Evolutionary conservation across 35 echinoderm and acorn worm genomes (phyloP).

Genomic region (Ophioderma brevispina): DNA sequence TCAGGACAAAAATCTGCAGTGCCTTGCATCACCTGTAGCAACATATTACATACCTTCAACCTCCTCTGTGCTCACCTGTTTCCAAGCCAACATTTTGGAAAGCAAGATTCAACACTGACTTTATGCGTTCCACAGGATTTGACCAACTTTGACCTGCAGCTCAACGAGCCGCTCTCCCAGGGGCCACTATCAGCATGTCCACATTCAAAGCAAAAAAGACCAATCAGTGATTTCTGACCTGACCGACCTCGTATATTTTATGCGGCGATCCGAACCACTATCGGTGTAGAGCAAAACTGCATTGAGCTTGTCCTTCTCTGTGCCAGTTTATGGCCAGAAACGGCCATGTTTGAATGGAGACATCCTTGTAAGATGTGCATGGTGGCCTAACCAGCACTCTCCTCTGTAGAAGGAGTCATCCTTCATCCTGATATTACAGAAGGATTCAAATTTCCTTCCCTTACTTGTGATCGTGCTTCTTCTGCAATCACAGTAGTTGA

Average conservation of each 20-base stretch:
- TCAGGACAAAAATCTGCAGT: no score
- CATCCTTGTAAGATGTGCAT: no score
- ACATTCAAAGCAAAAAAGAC: not conserved
- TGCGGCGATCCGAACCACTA: conserved; percentile 1
- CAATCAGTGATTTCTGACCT: not conserved
- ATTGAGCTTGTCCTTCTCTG: no score
- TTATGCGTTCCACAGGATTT: conserved; percentile 43
- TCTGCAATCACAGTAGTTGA: no score
- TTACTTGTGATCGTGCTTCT: no score
- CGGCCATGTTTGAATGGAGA: no score
- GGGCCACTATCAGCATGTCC: conserved; percentile 40
- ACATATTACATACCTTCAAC: not conserved
- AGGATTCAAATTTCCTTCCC: no score
- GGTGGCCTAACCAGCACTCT: no score
- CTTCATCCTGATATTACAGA: no score
- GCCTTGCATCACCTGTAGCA: no score
- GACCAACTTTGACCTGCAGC: conserved; percentile 32
- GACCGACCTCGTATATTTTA: not conserved
- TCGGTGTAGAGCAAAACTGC: not conserved
- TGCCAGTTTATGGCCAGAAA: no score
- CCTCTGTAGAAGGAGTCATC: no score
- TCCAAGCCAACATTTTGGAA: not conserved
- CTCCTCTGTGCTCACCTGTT: not conserved
- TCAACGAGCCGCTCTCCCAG: not conserved
- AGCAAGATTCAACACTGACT: not conserved